Percentiles rank a stretch among this genome's conserved stretches.
Conservation (phyloP, 2,797 vertebrate species). For the Pogoniulus pusillus region DNA sequence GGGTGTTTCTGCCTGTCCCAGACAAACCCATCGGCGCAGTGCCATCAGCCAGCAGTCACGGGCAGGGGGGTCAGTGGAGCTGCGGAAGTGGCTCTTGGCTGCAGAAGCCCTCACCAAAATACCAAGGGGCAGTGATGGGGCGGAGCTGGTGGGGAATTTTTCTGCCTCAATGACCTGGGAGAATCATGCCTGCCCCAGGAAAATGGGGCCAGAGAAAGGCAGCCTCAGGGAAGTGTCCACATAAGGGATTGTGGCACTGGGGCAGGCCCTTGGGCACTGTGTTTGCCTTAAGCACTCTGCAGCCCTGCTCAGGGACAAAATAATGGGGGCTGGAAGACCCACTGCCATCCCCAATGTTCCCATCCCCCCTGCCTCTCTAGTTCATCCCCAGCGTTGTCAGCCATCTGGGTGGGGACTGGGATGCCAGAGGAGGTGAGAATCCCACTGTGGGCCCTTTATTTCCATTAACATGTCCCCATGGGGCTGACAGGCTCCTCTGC, state of each 20-base stretch:
- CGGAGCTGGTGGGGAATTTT: conserved; percentile 45
- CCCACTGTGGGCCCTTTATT: accelerated
- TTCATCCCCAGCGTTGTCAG: background rate
- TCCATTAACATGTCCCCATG: background rate
- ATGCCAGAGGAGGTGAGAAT: background rate
- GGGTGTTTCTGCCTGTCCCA: background rate
- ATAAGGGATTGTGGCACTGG: background rate
- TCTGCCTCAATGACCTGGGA: conserved; percentile 51
- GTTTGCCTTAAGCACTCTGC: background rate
- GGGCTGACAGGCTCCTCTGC: background rate
- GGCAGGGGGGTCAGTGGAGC: background rate
- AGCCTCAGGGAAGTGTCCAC: background rate
- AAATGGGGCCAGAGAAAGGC: conserved; percentile 24
- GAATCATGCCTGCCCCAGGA: conserved; percentile 31
- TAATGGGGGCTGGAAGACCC: background rate
- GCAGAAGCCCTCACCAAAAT: conserved; percentile 18
- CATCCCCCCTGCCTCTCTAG: accelerated
- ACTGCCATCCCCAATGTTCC: accelerated
- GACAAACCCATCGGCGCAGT: background rate
- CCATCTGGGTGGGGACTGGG: background rate
- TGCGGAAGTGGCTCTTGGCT: conserved; percentile 49
- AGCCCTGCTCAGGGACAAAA: background rate
- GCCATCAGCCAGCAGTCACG: background rate
- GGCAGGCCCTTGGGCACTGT: background rate
- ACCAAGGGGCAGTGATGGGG: conserved; percentile 46